A percentile compares a stretch with the other conserved stretches of the same genome.
Conservation (phyloP, 2,113 vertebrate species). For the Thryonomys swinderianus region DNA sequence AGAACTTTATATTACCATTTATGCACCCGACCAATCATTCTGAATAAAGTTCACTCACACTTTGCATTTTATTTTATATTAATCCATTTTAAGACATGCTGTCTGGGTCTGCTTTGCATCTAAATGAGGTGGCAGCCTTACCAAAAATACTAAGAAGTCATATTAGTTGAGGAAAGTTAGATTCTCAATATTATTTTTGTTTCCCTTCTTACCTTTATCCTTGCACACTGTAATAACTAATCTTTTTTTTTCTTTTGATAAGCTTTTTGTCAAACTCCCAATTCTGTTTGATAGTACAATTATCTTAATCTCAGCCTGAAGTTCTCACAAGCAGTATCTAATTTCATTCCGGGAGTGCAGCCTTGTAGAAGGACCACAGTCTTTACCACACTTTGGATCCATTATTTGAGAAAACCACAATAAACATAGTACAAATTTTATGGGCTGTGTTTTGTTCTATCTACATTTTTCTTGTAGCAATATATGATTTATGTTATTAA, state of each 20-base stretch:
- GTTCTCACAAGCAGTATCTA: not conserved
- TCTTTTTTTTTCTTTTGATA: not conserved
- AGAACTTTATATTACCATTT: constrained; percentile 1
- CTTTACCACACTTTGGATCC: rapidly evolving
- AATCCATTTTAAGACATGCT: not conserved
- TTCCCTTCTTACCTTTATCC: not conserved
- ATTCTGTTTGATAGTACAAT: not conserved
- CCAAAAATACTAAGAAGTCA: not conserved
- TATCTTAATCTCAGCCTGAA: not conserved
- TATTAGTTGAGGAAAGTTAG: not conserved
- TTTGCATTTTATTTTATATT: constrained; percentile 6
- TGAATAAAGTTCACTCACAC: not conserved
- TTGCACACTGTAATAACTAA: not conserved
- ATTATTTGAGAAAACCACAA: not conserved
- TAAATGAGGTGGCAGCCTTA: not conserved
- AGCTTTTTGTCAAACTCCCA: not conserved
- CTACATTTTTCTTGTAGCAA: not conserved
- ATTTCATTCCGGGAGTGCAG: not conserved
- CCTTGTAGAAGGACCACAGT: too few species aligned
- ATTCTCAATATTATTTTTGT: constrained; percentile 28
- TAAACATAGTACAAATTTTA: not conserved
- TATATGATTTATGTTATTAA: not conserved
- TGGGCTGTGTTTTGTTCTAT: not conserved
- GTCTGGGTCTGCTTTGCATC: not conserved
- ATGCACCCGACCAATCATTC: not conserved